Percentiles rank a stretch among this genome's conserved stretches.
These are phyloP conservation scores for Lochmaea capreae DNA, from an alignment of 2,888 invertebrate genomes.

Conservation along the genomic window DNA sequence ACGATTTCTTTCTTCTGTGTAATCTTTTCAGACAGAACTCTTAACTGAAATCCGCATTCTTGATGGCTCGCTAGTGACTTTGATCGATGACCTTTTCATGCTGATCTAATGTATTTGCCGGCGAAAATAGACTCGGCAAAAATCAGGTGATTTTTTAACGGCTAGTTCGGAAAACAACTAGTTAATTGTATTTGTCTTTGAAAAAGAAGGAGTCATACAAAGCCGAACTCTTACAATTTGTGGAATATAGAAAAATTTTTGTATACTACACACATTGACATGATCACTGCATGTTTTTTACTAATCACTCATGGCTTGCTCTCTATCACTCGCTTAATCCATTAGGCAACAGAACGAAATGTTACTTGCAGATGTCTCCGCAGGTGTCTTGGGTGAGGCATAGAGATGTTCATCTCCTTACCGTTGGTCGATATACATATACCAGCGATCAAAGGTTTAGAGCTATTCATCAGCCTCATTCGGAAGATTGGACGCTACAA, in stretches of 20 bases:
- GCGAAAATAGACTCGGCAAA: conserved; percentile 23
- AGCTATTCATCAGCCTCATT: conserved; percentile 85
- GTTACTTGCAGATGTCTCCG: conserved; percentile 71
- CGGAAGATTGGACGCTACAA: conserved; percentile 92
- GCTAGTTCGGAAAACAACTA: conserved; percentile 22
- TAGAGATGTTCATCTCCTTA: conserved; percentile 89
- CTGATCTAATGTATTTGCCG: conserved; percentile 29
- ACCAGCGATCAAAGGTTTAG: conserved; percentile 92
- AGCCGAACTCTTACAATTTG: too few species aligned
- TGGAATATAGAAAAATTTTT: too few species aligned
- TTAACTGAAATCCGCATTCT: conserved; percentile 32
- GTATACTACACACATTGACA: neutral
- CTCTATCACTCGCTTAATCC: conserved; percentile 41
- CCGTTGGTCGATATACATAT: conserved; percentile 90
- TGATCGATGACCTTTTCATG: conserved; percentile 32
- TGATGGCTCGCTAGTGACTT: conserved; percentile 20
- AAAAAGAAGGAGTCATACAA: too few species aligned
- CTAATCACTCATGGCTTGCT: conserved; percentile 28
- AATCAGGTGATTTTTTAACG: conserved; percentile 31
- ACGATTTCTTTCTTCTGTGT: conserved; percentile 26
- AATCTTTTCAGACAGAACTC: conserved; percentile 32
- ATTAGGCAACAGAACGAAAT: conserved; percentile 43
- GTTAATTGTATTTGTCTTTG: neutral
- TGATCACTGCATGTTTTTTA: conserved; percentile 12
- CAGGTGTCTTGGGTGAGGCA: conserved; percentile 95